Base-by-base conservation (phyloP, 2,113 vertebrate species). In the Halichoeres trimaculatus region DNA sequence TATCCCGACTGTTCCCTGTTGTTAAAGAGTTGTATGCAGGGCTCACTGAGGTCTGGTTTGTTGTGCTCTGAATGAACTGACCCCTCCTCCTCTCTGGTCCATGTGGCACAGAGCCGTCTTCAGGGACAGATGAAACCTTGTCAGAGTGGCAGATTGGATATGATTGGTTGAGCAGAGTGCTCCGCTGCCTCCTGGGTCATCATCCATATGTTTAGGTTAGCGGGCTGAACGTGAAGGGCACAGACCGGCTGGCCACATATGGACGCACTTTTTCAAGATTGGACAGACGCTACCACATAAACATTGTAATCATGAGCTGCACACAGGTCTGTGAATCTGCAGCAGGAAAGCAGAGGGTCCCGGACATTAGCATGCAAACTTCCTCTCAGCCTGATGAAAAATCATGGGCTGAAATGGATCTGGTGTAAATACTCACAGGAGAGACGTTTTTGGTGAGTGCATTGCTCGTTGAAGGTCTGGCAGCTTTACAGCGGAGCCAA, bases 171-270 rank as follows among this genome's bases (percentile, higher is more conserved):
- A 74, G 50, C 77, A 74, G 86, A 85, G 68, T 47, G 68, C 72
- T 65, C 76, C 10, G 17, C 17, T 62, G 78, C 87, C 85, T 84
- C 70, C 80, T 61, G 82, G 83, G 85, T 85, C 80, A 75, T 70
- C 84, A 56, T 83, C 90, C 87, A 80, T 88, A 90, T 93, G 89
- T 85, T 87, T 84, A 68, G 71, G 66, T 85, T 81, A 78, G 81
- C 50, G 53, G 66, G 63, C 23, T 70, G 57, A 76, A 56, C 59
- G 51, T 63, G 24, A 23, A 64, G 55, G 67, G 70, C 79, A 71
- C 71, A 73, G 67, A 56, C 56, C 9, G 38, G 34, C 79, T 43
- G 70, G 63, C 36, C 20, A 76, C 82, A 87, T 83, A 81, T 80
- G 78, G 80, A 85, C 67, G 52, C 41, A 51, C 20, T 72, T 74